Conservation (phyloP, 2,113 vertebrate genomes). For the Pelusios castaneus region DNA sequence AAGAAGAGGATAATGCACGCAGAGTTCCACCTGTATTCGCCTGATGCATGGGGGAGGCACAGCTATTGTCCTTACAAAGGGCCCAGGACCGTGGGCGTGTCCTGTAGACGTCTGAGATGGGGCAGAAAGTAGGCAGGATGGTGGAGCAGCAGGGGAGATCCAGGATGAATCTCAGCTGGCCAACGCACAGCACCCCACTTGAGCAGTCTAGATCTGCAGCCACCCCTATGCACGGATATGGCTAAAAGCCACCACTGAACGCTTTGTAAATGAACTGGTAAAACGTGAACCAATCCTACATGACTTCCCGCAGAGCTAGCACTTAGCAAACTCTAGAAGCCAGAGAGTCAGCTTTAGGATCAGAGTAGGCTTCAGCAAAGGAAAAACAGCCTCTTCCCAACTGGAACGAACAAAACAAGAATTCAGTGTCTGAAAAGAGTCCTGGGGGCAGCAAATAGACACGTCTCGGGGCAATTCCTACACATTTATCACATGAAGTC, state of each 20-base stretch:
- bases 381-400: not conserved
- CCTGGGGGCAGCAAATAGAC: not conserved
- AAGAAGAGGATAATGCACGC: not conserved
- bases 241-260: not conserved
- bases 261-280: not conserved
- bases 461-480: not conserved
- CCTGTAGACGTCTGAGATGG: accelerated
- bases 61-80: not conserved
- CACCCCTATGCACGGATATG: not conserved
- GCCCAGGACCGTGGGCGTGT: not conserved
- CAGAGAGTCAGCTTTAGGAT: not conserved
- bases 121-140: not conserved
- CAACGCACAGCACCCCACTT: accelerated
- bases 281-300: not conserved
- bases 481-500: not conserved
- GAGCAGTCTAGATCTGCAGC: not conserved
- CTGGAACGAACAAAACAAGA: not conserved
- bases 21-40: not conserved
- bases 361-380: not conserved
- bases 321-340: not conserved
- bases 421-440: not conserved
- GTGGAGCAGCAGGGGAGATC: accelerated
- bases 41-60: not conserved
- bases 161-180: not conserved
- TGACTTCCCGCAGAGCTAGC: not conserved